Conservation (phyloP, 2,113 vertebrate genomes). For the Chaenogobius annularis region DNA sequence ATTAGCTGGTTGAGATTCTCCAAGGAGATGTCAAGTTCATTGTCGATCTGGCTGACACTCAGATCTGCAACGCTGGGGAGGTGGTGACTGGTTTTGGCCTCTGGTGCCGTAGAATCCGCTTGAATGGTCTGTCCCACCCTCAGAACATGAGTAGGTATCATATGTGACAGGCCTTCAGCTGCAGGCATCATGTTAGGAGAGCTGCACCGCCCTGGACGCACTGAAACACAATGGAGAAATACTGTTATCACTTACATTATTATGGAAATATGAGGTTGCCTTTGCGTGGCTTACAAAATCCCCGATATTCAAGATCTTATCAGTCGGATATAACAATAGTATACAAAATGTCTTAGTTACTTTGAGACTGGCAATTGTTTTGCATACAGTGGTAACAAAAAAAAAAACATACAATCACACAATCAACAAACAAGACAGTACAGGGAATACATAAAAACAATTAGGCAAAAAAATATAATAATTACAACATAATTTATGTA, state of each 20-base stretch:
- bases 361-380: neutral
- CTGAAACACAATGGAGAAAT: constrained; percentile 24
- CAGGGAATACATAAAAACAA: too few relatives aligned
- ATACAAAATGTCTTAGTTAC: neutral
- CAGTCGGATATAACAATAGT: neutral
- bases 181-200: constrained; percentile 59
- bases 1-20: constrained; percentile 84
- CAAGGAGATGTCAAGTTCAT: constrained; percentile 75
- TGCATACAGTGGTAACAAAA: too few relatives aligned
- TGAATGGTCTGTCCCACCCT: constrained; percentile 80
- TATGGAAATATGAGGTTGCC: neutral
- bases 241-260: constrained; percentile 22
- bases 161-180: constrained; percentile 72
- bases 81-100: constrained; percentile 20
- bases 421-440: too few relatives aligned
- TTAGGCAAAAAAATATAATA: too few relatives aligned
- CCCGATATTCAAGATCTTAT: constrained; percentile 4
- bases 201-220: constrained; percentile 13
- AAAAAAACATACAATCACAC: too few relatives aligned
- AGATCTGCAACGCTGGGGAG: constrained; percentile 4
- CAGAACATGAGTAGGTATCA: constrained; percentile 77
- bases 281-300: constrained; percentile 17
- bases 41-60: neutral
- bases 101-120: constrained; percentile 34
- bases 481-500: too few relatives aligned